These are phyloP conservation scores for Alces alces DNA, from an alignment of 2,113 vertebrate genomes.

Conservation along the genomic window DNA sequence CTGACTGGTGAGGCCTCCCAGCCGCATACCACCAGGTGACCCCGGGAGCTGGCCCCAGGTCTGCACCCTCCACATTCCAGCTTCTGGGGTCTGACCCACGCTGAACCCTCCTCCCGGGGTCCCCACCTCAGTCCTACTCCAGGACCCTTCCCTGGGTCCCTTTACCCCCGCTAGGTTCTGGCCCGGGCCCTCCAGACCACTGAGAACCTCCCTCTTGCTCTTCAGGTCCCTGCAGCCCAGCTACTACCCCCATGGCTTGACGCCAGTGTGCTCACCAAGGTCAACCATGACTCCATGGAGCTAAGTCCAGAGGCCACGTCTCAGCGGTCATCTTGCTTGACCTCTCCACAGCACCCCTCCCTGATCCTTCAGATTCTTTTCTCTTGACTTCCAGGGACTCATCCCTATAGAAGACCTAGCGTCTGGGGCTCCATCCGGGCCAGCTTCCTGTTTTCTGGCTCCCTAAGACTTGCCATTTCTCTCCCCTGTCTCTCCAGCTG, in stretches of 20 bases:
- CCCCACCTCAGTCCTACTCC: background rate
- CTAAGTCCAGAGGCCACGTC: conserved; percentile 6
- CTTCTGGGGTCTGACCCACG: background rate
- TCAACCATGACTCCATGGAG: background rate
- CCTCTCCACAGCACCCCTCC: background rate
- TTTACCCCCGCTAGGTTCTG: background rate
- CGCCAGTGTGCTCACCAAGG: background rate
- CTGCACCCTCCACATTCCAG: background rate
- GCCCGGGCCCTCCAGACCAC: background rate
- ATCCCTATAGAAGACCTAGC: background rate
- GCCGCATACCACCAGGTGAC: background rate
- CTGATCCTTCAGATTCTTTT: background rate
- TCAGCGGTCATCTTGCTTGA: background rate
- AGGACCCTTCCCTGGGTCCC: background rate
- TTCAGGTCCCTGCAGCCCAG: conserved; percentile 12
- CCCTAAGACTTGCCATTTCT: background rate
- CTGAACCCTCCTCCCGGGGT: background rate
- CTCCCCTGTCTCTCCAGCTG: background rate
- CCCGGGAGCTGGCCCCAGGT: background rate
- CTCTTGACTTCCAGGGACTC: background rate
- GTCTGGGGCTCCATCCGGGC: background rate
- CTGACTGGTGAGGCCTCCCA: background rate
- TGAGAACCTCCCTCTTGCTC: conserved; percentile 13
- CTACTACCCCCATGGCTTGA: background rate
- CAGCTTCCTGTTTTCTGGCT: background rate